Percentiles rank a stretch among this genome's conserved stretches.
Evolutionary conservation across 1,140 invertebrate species (phyloP).

Genomic region (Drosophila sp.): DNA sequence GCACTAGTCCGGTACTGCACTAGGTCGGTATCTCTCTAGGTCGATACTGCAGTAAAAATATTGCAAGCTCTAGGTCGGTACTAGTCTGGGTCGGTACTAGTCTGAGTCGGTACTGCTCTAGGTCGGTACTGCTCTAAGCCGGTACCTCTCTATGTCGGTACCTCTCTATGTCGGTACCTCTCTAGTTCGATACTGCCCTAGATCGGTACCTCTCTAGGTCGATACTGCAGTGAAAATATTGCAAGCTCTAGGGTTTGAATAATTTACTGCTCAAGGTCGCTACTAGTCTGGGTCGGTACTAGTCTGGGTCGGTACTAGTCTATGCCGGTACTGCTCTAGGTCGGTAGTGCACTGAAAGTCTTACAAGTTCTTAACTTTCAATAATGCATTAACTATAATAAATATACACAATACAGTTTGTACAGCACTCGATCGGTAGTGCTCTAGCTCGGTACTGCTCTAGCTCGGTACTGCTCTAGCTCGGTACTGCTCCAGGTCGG

Average conservation of each 20-base stretch:
- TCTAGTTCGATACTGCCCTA: neutral
- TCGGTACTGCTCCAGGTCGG: neutral
- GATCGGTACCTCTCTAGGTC: neutral
- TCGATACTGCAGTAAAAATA: neutral
- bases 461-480: neutral
- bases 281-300: neutral
- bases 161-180: no score
- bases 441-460: no score
- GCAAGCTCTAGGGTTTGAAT: no score
- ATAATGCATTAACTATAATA: no score
- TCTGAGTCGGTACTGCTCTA: neutral
- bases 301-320: neutral
- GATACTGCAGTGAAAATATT: neutral
- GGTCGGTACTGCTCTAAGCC: no score
- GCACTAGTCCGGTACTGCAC: neutral
- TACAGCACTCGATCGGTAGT: no score
- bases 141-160: no score
- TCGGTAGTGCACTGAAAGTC: no score
- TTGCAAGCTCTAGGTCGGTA: conserved; percentile 1
- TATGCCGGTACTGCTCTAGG: neutral
- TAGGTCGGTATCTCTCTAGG: neutral
- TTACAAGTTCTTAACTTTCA: no score
- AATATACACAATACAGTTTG: no score
- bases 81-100: neutral
- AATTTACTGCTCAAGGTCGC: no score